A percentile compares a stretch with the other conserved stretches of the same genome.
These are phyloP conservation scores for Tympanuchus pallidicinctus DNA, from an alignment of 2,113 vertebrate species.

Conservation along the genomic window DNA sequence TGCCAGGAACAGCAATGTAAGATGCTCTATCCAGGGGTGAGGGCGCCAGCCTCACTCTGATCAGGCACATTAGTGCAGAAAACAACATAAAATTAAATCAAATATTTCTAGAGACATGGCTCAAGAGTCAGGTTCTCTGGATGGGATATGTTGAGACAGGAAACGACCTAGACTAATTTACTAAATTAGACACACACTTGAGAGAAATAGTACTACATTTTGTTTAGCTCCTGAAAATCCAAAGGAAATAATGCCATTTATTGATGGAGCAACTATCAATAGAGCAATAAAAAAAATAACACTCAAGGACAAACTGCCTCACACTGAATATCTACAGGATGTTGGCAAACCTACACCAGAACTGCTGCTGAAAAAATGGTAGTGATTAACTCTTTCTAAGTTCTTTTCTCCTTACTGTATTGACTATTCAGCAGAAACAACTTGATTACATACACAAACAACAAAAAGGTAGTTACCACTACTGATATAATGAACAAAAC, in stretches of 20 bases:
- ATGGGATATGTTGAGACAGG: slow-evolving; percentile 23
- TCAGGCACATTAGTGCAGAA: slow-evolving; percentile 45
- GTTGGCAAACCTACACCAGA: slow-evolving; percentile 63
- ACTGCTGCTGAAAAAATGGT: background rate
- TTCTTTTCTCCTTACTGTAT: background rate
- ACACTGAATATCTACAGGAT: slow-evolving; percentile 66
- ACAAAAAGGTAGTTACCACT: background rate
- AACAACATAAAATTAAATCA: slow-evolving; percentile 63
- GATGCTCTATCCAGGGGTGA: slow-evolving; percentile 48
- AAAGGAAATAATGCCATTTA: background rate
- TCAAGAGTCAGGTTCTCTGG: background rate
- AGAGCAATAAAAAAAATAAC: slow-evolving; percentile 16
- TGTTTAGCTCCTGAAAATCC: slow-evolving; percentile 17
- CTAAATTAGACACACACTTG: background rate
- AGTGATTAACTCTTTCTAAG: background rate
- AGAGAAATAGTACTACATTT: background rate
- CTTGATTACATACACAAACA: background rate
- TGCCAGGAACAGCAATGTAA: slow-evolving; percentile 69
- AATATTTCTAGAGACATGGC: slow-evolving; percentile 30
- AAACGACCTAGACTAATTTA: slow-evolving; percentile 33
- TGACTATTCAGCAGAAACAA: background rate
- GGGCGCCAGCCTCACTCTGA: slow-evolving; percentile 40
- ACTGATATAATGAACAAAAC: background rate
- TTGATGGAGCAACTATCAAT: slow-evolving; percentile 9
- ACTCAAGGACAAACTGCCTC: slow-evolving; percentile 6